Evolutionary conservation across 2,113 vertebrate species (phyloP).

Genomic region (Eretmochelys imbricata): DNA sequence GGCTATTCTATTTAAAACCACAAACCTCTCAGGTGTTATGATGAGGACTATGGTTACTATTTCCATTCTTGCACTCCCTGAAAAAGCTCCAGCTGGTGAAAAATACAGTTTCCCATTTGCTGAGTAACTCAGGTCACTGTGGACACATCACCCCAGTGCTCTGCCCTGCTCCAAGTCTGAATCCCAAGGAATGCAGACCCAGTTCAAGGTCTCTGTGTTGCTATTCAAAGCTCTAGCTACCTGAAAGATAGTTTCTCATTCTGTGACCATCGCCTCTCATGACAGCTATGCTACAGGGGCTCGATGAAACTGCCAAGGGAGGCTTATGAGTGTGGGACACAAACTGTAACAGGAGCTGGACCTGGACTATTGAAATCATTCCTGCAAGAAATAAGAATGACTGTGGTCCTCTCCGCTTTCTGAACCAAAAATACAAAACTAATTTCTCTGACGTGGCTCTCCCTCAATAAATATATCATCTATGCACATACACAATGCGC

Average conservation of each 20-base stretch:
- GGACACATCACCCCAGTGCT: neutral
- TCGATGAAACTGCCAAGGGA: neutral
- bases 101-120: neutral
- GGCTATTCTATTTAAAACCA: neutral
- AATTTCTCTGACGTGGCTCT: neutral
- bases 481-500: neutral
- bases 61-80: neutral
- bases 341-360: neutral
- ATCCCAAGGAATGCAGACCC: neutral
- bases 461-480: neutral
- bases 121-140: neutral
- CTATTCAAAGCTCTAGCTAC: neutral
- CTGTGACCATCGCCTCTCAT: neutral
- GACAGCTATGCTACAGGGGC: neutral
- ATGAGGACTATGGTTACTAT: fast-evolving
- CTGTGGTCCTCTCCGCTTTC: neutral
- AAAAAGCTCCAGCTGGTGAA: fast-evolving
- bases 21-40: fast-evolving
- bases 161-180: no score
- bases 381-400: neutral
- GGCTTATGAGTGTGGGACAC: neutral
- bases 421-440: neutral
- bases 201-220: neutral
- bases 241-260: neutral
- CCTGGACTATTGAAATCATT: neutral